These are phyloP conservation scores for Cynaeus angustus DNA, from an alignment of 2,888 invertebrate species.

Conservation along the genomic window DNA sequence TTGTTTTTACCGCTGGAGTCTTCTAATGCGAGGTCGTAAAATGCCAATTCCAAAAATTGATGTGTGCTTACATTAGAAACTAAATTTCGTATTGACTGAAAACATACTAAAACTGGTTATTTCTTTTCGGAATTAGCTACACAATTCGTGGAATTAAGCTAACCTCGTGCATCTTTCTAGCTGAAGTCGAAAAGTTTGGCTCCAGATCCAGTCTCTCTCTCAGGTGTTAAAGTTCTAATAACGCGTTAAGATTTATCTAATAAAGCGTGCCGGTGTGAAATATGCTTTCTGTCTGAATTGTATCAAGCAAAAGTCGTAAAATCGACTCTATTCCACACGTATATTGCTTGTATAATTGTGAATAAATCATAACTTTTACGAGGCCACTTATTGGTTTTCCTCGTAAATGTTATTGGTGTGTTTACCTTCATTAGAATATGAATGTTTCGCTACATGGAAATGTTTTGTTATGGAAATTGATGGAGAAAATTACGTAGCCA, in stretches of 20 bases:
- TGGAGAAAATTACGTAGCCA: slow-evolving; percentile 41
- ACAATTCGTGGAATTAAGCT: too few species aligned
- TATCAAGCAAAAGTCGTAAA: slow-evolving; percentile 44
- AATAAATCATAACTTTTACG: slow-evolving; percentile 52
- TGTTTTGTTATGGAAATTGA: slow-evolving; percentile 50
- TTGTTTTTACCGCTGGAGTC: not conserved
- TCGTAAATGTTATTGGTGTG: slow-evolving; percentile 50
- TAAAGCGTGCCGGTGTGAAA: slow-evolving; percentile 30
- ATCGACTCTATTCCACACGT: slow-evolving; percentile 38
- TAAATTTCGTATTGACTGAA: too few species aligned
- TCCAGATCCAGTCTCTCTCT: too few species aligned
- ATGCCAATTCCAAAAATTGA: slow-evolving; percentile 4
- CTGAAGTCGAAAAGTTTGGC: too few species aligned
- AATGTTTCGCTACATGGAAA: slow-evolving; percentile 46
- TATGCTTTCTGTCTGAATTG: slow-evolving; percentile 40
- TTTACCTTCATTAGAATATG: slow-evolving; percentile 53
- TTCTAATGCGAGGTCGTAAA: not conserved
- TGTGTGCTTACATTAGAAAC: not conserved
- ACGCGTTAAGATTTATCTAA: slow-evolving; percentile 28
- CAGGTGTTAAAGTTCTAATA: slow-evolving; percentile 1
- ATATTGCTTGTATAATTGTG: slow-evolving; percentile 46
- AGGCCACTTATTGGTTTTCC: slow-evolving; percentile 51
- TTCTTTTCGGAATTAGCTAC: too few species aligned
- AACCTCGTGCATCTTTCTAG: too few species aligned
- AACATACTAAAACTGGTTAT: too few species aligned